Percentiles rank a stretch among this genome's conserved stretches.
These are phyloP conservation scores for Aplocera efformata DNA, from an alignment of 2,888 invertebrate genomes.

Conservation along the genomic window DNA sequence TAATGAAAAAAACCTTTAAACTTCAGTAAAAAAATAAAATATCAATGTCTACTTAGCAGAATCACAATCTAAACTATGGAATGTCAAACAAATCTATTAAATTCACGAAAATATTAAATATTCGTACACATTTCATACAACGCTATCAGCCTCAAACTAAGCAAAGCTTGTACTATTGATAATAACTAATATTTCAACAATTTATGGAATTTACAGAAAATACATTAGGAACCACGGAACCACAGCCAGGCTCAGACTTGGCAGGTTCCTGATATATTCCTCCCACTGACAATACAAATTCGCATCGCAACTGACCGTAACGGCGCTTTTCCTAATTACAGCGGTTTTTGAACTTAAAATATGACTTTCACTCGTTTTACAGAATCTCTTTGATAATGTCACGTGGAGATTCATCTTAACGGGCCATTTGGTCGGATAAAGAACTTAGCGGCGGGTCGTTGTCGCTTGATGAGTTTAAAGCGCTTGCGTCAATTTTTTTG, in stretches of 20 bases:
- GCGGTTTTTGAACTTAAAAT: conserved; percentile 18
- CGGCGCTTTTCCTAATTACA: conserved; percentile 30
- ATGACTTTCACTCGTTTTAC: conserved; percentile 13
- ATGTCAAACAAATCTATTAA: no score
- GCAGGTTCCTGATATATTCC: conserved; percentile 5
- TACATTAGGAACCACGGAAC: no score
- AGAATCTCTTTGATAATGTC: conserved; percentile 29
- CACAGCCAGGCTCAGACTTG: background rate
- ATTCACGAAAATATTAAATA: no score
- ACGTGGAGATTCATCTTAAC: conserved; percentile 21
- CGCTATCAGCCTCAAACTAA: no score
- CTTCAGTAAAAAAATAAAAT: no score
- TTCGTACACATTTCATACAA: no score
- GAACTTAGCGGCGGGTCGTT: conserved; percentile 24
- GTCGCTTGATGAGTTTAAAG: conserved; percentile 17
- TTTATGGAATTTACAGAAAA: no score
- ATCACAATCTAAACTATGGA: no score
- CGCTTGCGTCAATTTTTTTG: conserved; percentile 14
- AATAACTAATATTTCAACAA: no score
- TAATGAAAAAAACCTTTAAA: no score
- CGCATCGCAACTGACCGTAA: conserved; percentile 23
- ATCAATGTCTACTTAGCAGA: no score
- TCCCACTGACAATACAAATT: conserved; percentile 16
- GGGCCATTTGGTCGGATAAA: conserved; percentile 20
- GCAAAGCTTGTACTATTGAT: no score